phyloP scores from a whole-genome alignment of 2,113 vertebrate species.

The Peromyscus leucopus region DNA sequence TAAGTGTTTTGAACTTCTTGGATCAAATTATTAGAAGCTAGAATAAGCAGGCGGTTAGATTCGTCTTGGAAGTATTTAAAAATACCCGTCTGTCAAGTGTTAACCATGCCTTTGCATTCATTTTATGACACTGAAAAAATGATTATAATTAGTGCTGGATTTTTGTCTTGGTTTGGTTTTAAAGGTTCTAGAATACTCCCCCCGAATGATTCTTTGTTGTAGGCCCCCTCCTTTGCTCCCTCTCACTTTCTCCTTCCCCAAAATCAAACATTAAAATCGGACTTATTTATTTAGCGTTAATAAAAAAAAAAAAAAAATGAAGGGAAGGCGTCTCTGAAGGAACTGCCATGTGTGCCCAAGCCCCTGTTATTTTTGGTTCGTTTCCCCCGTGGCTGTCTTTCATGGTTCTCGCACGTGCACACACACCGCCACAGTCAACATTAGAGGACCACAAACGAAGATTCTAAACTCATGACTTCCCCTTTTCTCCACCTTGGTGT shows the following conservation, averaged over 20 bases:
- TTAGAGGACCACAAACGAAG: neutral
- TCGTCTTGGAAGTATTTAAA: slow-evolving; percentile 58
- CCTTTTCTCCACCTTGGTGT: neutral
- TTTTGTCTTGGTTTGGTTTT: neutral
- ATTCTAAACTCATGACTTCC: neutral
- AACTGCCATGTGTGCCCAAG: neutral
- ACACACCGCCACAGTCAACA: neutral
- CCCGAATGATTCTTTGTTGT: neutral
- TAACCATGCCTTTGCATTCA: slow-evolving; percentile 41
- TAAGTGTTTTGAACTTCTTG: slow-evolving; percentile 67
- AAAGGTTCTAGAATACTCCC: neutral
- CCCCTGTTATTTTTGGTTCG: neutral
- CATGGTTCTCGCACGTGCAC: too few relatives aligned
- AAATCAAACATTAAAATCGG: neutral
- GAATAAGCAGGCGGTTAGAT: neutral
- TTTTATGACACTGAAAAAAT: slow-evolving; percentile 43
- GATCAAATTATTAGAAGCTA: slow-evolving; percentile 62
- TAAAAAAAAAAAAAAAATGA: neutral
- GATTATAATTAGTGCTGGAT: neutral
- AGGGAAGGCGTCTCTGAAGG: neutral
- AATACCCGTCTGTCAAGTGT: slow-evolving; percentile 62
- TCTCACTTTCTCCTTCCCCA: neutral
- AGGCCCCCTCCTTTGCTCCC: neutral
- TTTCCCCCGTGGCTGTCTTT: neutral
- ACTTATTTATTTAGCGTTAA: slow-evolving; percentile 21